A percentile compares a stretch with the other conserved stretches of the same genome.
Conservation (phyloP, 2,113 vertebrate species). For the Sturnus vulgaris region DNA sequence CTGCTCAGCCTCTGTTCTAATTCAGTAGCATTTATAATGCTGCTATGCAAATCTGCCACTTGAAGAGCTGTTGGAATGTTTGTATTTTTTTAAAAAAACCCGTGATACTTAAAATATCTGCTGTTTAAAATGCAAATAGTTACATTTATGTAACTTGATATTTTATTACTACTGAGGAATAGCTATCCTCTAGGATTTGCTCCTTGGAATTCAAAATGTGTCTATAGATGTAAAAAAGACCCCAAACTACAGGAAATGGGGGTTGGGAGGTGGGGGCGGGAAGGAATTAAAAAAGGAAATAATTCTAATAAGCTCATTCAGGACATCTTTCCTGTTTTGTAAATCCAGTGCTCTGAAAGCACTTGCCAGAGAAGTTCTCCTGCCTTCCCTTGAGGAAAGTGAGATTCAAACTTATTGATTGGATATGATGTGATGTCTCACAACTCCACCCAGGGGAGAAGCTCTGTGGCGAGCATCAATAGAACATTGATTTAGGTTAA, state of each 20-base stretch:
- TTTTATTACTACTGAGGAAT: slow-evolving; percentile 6
- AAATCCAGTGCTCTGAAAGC: not conserved
- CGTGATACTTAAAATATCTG: not conserved
- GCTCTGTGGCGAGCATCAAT: not conserved
- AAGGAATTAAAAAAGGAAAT: not conserved
- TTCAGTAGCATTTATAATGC: not conserved
- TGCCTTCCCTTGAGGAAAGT: not conserved
- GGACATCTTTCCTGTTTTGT: not conserved
- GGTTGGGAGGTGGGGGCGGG: accelerated
- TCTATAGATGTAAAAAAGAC: not conserved
- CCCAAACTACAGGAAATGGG: not conserved
- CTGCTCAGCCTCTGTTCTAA: not conserved
- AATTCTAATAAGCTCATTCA: not conserved
- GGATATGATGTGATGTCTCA: not conserved
- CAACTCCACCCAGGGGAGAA: not conserved
- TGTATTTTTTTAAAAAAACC: not conserved
- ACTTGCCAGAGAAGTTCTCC: not conserved
- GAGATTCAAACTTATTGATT: not conserved
- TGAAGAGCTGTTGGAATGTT: slow-evolving; percentile 3
- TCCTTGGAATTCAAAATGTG: slow-evolving; percentile 28
- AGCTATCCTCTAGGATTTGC: slow-evolving; percentile 23
- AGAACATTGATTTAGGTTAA: not conserved
- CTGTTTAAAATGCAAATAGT: slow-evolving; percentile 23
- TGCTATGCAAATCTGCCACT: slow-evolving; percentile 10
- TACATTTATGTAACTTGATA: slow-evolving; percentile 30